phyloP scores from a whole-genome alignment of 2,888 invertebrate genomes.

The Anthophora plumipes region DNA sequence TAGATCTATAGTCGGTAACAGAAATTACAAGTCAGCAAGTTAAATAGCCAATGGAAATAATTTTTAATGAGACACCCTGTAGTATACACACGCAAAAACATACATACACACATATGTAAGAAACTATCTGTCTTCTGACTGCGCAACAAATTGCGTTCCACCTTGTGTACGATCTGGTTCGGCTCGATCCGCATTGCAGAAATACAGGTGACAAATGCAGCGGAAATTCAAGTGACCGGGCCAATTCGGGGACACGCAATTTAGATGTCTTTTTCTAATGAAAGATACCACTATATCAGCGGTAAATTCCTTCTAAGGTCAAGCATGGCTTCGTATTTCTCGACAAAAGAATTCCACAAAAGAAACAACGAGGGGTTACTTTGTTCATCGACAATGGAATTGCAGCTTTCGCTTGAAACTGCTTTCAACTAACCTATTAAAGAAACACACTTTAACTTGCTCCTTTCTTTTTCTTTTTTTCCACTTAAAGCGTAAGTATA shows the following conservation, averaged over 20 bases:
- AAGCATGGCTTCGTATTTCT: neutral
- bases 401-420: neutral
- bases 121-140: neutral
- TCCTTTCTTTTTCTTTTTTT: too few relatives aligned
- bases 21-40: too few relatives aligned
- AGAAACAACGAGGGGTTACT: neutral
- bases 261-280: neutral
- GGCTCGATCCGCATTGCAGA: conserved; percentile 13
- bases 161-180: neutral
- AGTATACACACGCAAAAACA: too few relatives aligned
- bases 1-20: too few relatives aligned
- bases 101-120: neutral
- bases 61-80: too few relatives aligned
- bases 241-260: neutral
- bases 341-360: neutral
- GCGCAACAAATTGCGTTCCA: neutral
- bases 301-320: neutral
- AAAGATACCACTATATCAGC: neutral
- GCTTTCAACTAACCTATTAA: neutral
- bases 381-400: neutral
- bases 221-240: neutral
- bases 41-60: too few relatives aligned
- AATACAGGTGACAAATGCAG: neutral
- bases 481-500: neutral
- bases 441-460: neutral